A percentile compares a stretch with the other conserved stretches of the same genome.
phyloP scores from a whole-genome alignment of 2,888 invertebrate genomes.

The Gandaritis pyraliata region DNA sequence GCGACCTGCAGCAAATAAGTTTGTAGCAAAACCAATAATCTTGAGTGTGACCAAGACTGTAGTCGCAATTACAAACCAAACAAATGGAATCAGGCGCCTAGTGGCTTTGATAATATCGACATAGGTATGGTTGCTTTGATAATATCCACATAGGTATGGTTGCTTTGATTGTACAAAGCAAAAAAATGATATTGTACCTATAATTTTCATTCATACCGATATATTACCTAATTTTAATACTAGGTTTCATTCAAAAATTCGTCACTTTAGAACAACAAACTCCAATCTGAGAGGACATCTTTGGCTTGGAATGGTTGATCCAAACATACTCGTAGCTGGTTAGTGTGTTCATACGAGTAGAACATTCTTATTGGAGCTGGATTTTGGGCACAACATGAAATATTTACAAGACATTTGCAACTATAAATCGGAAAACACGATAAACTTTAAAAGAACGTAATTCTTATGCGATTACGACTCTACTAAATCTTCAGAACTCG shows the following conservation, averaged over 20 bases:
- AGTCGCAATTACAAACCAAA: constrained; percentile 21
- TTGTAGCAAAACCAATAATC: constrained; percentile 48
- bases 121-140: not conserved
- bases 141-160: constrained; percentile 2
- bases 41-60: constrained; percentile 28
- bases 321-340: too few species aligned
- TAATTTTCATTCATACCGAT: too few species aligned
- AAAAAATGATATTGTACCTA: too few species aligned
- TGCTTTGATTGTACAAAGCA: not conserved
- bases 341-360: too few species aligned
- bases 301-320: too few species aligned
- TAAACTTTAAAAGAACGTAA: constrained; percentile 65
- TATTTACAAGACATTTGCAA: constrained; percentile 15
- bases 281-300: too few species aligned
- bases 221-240: too few species aligned
- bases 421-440: constrained; percentile 56
- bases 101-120: not conserved
- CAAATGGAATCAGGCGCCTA: constrained; percentile 11
- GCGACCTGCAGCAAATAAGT: constrained; percentile 47
- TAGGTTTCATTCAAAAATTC: too few species aligned
- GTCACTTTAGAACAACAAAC: too few species aligned
- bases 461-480: constrained; percentile 73
- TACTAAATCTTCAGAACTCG: constrained; percentile 80
- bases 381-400: too few species aligned
- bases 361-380: not conserved